Evolutionary conservation across 2,113 vertebrate genomes (phyloP).

Genomic region (Dicaeum eximium): DNA sequence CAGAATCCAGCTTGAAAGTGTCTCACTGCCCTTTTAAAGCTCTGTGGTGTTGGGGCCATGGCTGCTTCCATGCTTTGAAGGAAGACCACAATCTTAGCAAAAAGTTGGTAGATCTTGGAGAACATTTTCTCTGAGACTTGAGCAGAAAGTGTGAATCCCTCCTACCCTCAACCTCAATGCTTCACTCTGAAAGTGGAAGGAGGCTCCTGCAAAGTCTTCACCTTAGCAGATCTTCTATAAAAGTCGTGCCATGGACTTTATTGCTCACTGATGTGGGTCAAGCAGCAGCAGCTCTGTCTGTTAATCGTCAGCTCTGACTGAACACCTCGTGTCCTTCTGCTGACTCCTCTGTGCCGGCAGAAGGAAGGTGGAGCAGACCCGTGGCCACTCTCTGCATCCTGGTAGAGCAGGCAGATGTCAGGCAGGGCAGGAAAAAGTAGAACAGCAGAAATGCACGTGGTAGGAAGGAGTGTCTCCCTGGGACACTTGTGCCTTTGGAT

Average conservation of each 20-base stretch:
- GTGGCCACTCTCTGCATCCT: background rate
- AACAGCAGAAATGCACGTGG: background rate
- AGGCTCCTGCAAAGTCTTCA: background rate
- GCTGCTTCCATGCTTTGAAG: background rate
- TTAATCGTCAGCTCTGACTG: background rate
- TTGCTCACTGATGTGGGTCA: background rate
- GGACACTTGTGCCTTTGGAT: background rate
- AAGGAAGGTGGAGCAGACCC: background rate
- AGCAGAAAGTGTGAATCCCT: background rate
- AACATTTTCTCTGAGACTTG: background rate
- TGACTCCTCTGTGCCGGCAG: background rate
- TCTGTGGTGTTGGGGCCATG: fast-evolving
- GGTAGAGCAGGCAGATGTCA: background rate
- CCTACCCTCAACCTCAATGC: background rate
- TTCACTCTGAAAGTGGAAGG: background rate
- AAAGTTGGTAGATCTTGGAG: background rate
- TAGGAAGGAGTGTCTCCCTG: background rate
- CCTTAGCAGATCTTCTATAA: background rate
- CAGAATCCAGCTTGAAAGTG: background rate
- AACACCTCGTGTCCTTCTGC: background rate
- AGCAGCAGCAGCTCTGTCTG: background rate
- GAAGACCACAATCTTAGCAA: background rate
- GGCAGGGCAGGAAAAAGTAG: background rate
- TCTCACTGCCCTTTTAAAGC: background rate
- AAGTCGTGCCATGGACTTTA: background rate